A percentile compares a stretch with the other conserved stretches of the same genome.
These are phyloP conservation scores for Hippopotamyrus pictus DNA, from an alignment of 2,797 vertebrate species.

Conservation along the genomic window DNA sequence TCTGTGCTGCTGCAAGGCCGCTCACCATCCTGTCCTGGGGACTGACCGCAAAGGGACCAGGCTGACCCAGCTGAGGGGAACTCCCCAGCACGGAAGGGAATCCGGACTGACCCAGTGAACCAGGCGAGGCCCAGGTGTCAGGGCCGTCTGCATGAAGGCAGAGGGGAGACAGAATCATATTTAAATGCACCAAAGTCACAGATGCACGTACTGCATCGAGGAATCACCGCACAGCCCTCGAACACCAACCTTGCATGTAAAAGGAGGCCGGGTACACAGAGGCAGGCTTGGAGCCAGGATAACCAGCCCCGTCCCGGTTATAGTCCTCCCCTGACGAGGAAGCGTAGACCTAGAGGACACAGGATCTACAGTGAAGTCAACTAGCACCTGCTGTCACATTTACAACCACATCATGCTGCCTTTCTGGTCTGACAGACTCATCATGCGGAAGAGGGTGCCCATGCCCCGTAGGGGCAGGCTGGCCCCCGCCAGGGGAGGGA, in stretches of 20 bases:
- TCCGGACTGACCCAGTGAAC: constrained; percentile 76
- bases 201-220: neutral
- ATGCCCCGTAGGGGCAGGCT: neutral
- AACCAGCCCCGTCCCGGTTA: constrained; percentile 71
- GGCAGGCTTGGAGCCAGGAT: constrained; percentile 73
- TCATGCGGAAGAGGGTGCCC: neutral
- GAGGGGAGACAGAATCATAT: neutral
- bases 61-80: constrained; percentile 68
- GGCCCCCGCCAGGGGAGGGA: neutral
- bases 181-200: neutral
- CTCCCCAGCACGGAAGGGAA: constrained; percentile 77
- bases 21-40: constrained; percentile 87
- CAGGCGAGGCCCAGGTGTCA: constrained; percentile 76
- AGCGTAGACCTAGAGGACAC: constrained; percentile 62
- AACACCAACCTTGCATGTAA: constrained; percentile 79
- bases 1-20: neutral
- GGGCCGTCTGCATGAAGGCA: constrained; percentile 65
- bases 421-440: neutral
- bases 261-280: constrained; percentile 78
- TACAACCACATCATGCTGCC: neutral
- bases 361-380: neutral
- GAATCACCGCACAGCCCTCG: neutral
- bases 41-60: constrained; percentile 76
- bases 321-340: constrained; percentile 83
- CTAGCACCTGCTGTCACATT: neutral